phyloP scores from a whole-genome alignment of 2,797 vertebrate genomes.

The Crax fasciolata region DNA sequence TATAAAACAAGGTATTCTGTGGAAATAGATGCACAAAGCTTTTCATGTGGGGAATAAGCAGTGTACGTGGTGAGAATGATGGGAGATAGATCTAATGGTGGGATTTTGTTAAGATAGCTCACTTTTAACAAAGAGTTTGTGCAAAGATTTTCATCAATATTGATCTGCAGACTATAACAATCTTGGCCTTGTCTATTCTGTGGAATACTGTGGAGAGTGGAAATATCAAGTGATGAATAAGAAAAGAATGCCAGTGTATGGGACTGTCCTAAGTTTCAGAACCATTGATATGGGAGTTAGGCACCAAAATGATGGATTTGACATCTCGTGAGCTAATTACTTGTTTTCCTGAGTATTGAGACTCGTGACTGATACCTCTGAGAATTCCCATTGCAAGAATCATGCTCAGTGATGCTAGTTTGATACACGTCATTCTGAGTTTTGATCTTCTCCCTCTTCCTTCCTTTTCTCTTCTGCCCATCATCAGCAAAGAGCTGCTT shows the following conservation, averaged over 20 bases:
- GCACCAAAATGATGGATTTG: neutral
- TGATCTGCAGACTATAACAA: neutral
- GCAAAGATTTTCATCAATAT: neutral
- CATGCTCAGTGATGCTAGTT: neutral
- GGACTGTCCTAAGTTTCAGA: neutral
- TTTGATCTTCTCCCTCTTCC: neutral
- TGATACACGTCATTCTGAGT: neutral
- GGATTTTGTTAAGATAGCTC: neutral
- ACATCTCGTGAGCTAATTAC: neutral
- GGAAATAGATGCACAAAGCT: neutral
- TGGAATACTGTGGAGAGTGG: neutral
- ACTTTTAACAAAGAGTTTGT: neutral
- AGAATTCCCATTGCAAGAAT: neutral
- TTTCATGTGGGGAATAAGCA: neutral
- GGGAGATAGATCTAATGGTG: neutral
- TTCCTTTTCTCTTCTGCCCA: neutral
- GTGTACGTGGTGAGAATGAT: neutral
- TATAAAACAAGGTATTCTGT: neutral
- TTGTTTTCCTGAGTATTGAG: slow-evolving; percentile 18
- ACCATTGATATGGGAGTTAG: neutral
- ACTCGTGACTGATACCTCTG: neutral
- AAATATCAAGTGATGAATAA: neutral
- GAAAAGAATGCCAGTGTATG: neutral
- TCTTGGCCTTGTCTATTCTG: neutral
- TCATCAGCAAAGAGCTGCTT: neutral